Evolutionary conservation across 2,113 vertebrate species (phyloP).

Genomic region (Alces alces): DNA sequence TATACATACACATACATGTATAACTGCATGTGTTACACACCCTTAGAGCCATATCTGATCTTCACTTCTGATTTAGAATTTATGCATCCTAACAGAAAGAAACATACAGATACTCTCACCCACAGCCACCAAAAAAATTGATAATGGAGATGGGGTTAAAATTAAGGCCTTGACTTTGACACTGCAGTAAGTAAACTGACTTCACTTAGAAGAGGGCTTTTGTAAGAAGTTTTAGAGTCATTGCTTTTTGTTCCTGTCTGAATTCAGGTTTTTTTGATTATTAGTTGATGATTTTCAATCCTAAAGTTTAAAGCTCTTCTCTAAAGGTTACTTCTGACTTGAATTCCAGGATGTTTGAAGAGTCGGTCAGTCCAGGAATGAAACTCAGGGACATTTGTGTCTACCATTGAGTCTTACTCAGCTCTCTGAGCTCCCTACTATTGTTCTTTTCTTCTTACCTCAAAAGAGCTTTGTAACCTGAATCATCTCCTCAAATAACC

Average conservation of each 20-base stretch:
- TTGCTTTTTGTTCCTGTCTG: not conserved
- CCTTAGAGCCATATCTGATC: not conserved
- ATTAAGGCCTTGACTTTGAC: not conserved
- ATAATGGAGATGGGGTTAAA: not conserved
- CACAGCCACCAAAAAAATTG: not conserved
- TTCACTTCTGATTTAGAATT: constrained; percentile 16
- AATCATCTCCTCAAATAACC: not conserved
- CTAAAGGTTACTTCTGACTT: not conserved
- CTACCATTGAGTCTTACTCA: not conserved
- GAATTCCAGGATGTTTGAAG: not conserved
- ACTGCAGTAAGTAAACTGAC: not conserved
- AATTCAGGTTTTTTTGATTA: constrained; percentile 6
- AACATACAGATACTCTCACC: not conserved
- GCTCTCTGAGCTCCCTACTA: not conserved
- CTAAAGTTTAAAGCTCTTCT: not conserved
- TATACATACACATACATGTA: too few species aligned
- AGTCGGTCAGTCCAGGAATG: not conserved
- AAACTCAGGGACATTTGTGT: not conserved
- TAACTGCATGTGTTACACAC: not conserved
- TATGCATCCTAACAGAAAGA: not conserved
- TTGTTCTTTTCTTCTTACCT: not conserved
- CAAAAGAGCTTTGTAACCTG: not conserved
- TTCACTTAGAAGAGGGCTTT: not conserved
- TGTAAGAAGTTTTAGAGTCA: not conserved
- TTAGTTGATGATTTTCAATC: not conserved